A percentile compares a stretch with the other conserved stretches of the same genome.
These are phyloP conservation scores for Tetheella fluctuosa DNA, from an alignment of 2,888 invertebrate genomes.

Conservation along the genomic window DNA sequence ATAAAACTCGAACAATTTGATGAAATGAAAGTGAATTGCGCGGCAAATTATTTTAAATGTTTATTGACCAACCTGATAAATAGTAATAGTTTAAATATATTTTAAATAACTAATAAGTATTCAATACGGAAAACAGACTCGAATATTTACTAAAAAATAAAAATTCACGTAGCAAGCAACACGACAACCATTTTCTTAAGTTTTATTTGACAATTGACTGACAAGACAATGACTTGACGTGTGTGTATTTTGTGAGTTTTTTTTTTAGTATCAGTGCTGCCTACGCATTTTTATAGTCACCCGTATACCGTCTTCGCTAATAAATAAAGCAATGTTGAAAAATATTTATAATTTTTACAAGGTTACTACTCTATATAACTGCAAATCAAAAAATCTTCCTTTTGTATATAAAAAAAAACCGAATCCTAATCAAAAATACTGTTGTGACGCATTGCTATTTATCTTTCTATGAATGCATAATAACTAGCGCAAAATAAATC, in stretches of 20 bases:
- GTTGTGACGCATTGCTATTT: too few relatives aligned
- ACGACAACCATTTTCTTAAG: slow-evolving; percentile 47
- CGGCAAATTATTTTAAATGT: slow-evolving; percentile 45
- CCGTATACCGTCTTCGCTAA: too few relatives aligned
- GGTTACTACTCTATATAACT: too few relatives aligned
- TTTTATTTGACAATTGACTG: slow-evolving; percentile 19
- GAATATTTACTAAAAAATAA: slow-evolving; percentile 17
- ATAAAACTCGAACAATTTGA: slow-evolving; percentile 24
- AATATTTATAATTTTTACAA: too few relatives aligned
- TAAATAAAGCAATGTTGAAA: too few relatives aligned
- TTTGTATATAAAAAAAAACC: too few relatives aligned
- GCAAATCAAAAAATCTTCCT: too few relatives aligned
- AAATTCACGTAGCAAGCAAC: slow-evolving; percentile 21
- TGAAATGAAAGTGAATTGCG: slow-evolving; percentile 53
- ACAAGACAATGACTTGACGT: too few relatives aligned
- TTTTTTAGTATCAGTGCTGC: background rate
- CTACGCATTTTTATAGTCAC: too few relatives aligned
- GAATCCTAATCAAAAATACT: too few relatives aligned
- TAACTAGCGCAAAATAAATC: too few relatives aligned
- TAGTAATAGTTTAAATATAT: slow-evolving; percentile 19
- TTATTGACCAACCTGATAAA: slow-evolving; percentile 24
- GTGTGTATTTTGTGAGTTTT: slow-evolving; percentile 16
- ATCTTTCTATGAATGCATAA: too few relatives aligned
- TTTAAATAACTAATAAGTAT: slow-evolving; percentile 19
- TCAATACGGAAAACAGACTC: slow-evolving; percentile 20